A percentile compares a stretch with the other conserved stretches of the same genome.
phyloP scores from a whole-genome alignment of 1,140 invertebrate genomes.

The Paramacrobiotus metropolitanus region DNA sequence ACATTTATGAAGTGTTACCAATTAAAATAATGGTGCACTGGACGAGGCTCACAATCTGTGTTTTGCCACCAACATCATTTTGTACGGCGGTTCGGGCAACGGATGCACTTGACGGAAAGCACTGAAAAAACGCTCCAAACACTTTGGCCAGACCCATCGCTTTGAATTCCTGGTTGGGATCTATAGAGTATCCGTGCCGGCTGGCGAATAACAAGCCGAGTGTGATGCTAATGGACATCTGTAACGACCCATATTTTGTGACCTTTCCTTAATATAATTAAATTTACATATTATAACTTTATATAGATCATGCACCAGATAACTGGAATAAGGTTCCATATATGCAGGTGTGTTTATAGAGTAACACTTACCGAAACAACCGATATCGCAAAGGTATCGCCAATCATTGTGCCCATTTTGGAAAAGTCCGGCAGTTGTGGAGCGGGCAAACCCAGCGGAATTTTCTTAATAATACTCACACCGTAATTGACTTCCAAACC shows the following conservation, averaged over 20 bases:
- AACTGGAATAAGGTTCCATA: no score
- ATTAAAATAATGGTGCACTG: neutral
- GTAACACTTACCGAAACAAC: neutral
- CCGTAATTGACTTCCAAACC: neutral
- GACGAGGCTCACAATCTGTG: neutral
- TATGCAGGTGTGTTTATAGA: no score
- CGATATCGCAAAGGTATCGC: neutral
- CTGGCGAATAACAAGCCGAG: neutral
- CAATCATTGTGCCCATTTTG: neutral
- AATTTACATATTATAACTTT: no score
- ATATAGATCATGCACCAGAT: no score
- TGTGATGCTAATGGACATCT: neutral
- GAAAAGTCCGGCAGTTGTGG: neutral
- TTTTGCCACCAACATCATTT: neutral
- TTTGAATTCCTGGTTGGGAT: slow-evolving; percentile 8
- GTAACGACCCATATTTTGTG: no score
- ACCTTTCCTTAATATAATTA: no score
- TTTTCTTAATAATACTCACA: neutral
- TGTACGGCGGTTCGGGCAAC: neutral
- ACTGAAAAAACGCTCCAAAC: slow-evolving; percentile 8
- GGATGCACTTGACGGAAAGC: slow-evolving; percentile 7
- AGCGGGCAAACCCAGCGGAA: neutral
- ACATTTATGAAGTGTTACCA: no score
- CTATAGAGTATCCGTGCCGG: neutral
- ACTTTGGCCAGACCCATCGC: slow-evolving; percentile 6